Conservation (phyloP, 2,113 vertebrate species). For the Misgurnus anguillicaudatus region DNA sequence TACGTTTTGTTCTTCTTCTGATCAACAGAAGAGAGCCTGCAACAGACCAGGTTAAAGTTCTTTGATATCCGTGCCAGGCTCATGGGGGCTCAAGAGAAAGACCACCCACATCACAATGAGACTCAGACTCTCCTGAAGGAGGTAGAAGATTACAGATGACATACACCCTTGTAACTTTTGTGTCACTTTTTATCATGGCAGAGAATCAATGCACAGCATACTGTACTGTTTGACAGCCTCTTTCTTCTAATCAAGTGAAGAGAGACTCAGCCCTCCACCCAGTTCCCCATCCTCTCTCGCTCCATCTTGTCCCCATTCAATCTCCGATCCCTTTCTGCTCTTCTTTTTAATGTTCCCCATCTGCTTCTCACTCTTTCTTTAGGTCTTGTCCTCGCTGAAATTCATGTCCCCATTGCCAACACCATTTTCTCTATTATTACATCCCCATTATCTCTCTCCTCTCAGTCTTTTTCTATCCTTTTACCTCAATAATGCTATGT, state of each 20-base stretch:
- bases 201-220: constrained; percentile 38
- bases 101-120: constrained; percentile 50
- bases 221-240: constrained; percentile 29
- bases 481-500: constrained; percentile 9
- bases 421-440: constrained; percentile 5
- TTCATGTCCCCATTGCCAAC: constrained; percentile 9
- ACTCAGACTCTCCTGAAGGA: constrained; percentile 30
- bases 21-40: constrained; percentile 23
- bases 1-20: constrained; percentile 20
- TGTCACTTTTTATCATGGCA: constrained; percentile 58
- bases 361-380: constrained; percentile 17
- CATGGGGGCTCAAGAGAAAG: constrained; percentile 38
- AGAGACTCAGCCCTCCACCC: constrained; percentile 19
- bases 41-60: constrained; percentile 35
- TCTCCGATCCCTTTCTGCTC: constrained; percentile 30
- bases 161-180: constrained; percentile 33
- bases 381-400: constrained; percentile 10
- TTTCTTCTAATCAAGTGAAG: constrained; percentile 49
- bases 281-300: constrained; percentile 12
- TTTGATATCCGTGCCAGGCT: constrained; percentile 58
- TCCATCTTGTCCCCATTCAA: constrained; percentile 32
- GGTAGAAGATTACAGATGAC: constrained; percentile 49
- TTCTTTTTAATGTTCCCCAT: constrained; percentile 11
- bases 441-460: constrained; percentile 23
- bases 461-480: constrained; percentile 1